Evolutionary conservation across 1,140 invertebrate species (phyloP), one percentile per base, ranked within the genome.

Genomic region (Gryllus bimaculatus): DNA sequence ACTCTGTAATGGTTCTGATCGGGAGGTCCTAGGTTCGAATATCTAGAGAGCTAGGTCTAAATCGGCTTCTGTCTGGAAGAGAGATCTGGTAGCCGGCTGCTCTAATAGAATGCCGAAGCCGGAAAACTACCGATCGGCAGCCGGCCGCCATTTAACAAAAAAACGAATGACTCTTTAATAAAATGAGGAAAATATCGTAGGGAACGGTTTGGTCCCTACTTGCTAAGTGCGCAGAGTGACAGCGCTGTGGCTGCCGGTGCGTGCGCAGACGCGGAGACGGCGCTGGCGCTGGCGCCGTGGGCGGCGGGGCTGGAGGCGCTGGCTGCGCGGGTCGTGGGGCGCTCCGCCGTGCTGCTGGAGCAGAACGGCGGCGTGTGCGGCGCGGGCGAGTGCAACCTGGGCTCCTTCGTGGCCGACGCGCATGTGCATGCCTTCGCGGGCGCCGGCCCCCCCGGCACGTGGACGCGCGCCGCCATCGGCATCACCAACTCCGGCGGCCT

Each of bases 361-460:
- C 89, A 88, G 74, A 85, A 86, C 3, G 83, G 83, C 21, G 80
- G 82, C 8, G 80, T 81, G 0, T 88, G 87, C 78, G 81, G 86
- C 47, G 81, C 81, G 73, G 79, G 82, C 0, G 94, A 95, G 84
- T 95, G 93, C 83, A 94, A 93, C 81, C 83, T 95, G 66, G 94
- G 93, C 18, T 94, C 91, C 83, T 88, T 93, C 20, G 88, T 94
- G 54, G 90, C 92, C 8, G 93, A 95, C 81, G 90, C 92, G 0
- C 91, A 92, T 85, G 87, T 94, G 48, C 86, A 92, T 83, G 81
- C 85, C 47, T 88, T 90, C 79, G 82, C 85, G 15, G 81, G 84
- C 5, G 78, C 82, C 10, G 86, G 86, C 7, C 81, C 83, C 8
- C 84, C 85, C 21, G 76, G 83, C 7, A 82, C 83, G 8, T 95